Evolutionary conservation across 1,140 invertebrate species (phyloP), one percentile per base, ranked within the genome.

Genomic region (Bathynomus jamesi): DNA sequence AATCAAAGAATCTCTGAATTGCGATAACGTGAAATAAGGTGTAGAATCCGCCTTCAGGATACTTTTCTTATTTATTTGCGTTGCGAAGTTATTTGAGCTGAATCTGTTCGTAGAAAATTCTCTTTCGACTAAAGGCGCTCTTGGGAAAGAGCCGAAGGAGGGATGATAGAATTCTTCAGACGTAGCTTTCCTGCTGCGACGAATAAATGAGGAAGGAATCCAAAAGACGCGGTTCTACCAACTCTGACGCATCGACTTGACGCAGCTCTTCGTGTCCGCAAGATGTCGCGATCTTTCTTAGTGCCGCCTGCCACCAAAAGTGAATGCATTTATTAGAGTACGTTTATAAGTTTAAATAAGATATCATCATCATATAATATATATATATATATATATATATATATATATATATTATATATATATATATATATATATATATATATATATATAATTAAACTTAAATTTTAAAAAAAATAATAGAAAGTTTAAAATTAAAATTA

Each of bases 131-230:
- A n/a, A n/a, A n/a, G n/a, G n/a, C n/a, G n/a, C n/a, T n/a, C n/a
- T n/a, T n/a, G n/a, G n/a, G n/a, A n/a, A n/a, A n/a, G n/a, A n/a
- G 61, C 29, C 21, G 61, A 5, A 63, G n/a, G 21, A 8, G 11
- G 5, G 28, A 7, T 63, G 61, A 63, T 63, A 21, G 11, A 27
- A 7, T 8, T 0, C 24, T 13, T 46, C 79, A 87, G 24, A 87
- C 86, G 72, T 86, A 88, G 79, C 87, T 89, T 81, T 90, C 89
- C 80, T 88, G 88, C 74, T 85, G 84, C 13, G 86, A 85, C 8
- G 88, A 88, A 80, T 88, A 90, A 25, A 88, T 84, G 29, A 89
- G 81, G 80, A 90, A 90, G 7, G 89, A 88, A 72, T 90, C 88
- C 76, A 89, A 83, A 0, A 90, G 82, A 70, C 85, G 83, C 25